phyloP scores from a whole-genome alignment of 2,797 vertebrate genomes.

The Crenichthys baileyi region DNA sequence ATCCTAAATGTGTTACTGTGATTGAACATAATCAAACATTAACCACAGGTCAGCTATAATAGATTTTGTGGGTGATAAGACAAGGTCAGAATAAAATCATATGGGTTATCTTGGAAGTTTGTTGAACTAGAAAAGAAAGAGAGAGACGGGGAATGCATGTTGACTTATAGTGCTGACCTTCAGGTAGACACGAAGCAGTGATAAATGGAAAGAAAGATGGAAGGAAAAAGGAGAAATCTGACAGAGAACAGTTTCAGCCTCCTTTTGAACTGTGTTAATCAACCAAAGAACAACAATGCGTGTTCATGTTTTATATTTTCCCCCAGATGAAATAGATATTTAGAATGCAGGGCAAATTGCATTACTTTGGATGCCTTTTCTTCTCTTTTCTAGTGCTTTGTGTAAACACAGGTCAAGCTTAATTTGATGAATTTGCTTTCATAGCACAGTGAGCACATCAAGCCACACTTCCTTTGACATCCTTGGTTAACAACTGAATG shows the following conservation, averaged over 20 bases:
- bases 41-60: conserved; percentile 3
- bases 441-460: conserved; percentile 8
- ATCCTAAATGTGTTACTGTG: not conserved
- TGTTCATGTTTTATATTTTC: conserved; percentile 30
- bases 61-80: not conserved
- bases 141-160: not conserved
- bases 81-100: not conserved
- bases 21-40: not conserved
- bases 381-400: conserved; percentile 41
- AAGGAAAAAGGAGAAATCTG: not conserved
- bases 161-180: conserved; percentile 16
- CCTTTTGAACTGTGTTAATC: conserved; percentile 4
- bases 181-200: not conserved
- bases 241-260: not conserved
- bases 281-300: conserved; percentile 1
- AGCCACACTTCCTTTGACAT: conserved; percentile 51
- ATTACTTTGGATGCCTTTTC: conserved; percentile 33
- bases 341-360: conserved; percentile 44
- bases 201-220: conserved; percentile 2
- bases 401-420: conserved; percentile 40
- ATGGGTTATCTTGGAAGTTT: not conserved
- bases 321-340: conserved; percentile 48
- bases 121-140: not conserved
- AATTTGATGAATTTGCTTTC: not conserved
- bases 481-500: not conserved